A percentile compares a stretch with the other conserved stretches of the same genome.
phyloP scores from a whole-genome alignment of 2,888 invertebrate genomes.

The Ophion ventricosus region DNA sequence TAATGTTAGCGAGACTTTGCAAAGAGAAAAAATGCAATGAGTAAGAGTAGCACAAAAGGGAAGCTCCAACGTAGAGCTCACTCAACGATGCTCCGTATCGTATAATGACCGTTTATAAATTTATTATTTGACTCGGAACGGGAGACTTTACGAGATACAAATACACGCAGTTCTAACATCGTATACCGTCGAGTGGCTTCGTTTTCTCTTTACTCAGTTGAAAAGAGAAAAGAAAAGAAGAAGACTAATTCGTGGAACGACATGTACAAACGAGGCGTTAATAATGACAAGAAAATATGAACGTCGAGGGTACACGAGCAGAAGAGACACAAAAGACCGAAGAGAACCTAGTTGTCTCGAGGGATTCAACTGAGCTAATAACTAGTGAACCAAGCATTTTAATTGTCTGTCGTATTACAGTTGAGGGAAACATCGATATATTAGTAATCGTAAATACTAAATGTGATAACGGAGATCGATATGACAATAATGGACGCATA shows the following conservation, averaged over 20 bases:
- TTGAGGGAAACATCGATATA: not conserved
- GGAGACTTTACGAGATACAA: slow-evolving; percentile 14
- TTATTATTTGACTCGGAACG: slow-evolving; percentile 58
- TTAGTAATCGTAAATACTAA: not conserved
- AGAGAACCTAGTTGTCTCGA: slow-evolving; percentile 9
- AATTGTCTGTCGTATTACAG: not conserved
- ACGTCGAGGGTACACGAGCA: slow-evolving; percentile 36
- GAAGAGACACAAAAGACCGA: slow-evolving; percentile 10
- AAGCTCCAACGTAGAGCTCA: slow-evolving; percentile 47
- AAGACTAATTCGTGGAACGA: slow-evolving; percentile 10
- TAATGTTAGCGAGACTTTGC: slow-evolving; percentile 52
- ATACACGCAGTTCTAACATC: slow-evolving; percentile 17
- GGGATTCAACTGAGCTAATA: slow-evolving; percentile 23
- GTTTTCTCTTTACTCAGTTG: slow-evolving; percentile 26
- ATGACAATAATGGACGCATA: not conserved
- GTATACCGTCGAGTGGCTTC: slow-evolving; percentile 34
- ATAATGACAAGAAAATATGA: slow-evolving; percentile 61
- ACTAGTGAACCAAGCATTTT: slow-evolving; percentile 27
- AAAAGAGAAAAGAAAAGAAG: slow-evolving; percentile 2
- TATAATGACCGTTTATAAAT: slow-evolving; percentile 65
- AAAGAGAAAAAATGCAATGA: slow-evolving; percentile 45
- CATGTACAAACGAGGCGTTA: slow-evolving; percentile 34
- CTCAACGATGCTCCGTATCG: slow-evolving; percentile 39
- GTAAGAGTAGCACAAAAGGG: slow-evolving; percentile 30
- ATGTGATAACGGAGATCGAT: not conserved